phyloP scores from a whole-genome alignment of 2,888 invertebrate species.

The Lasioglossum villosulum region DNA sequence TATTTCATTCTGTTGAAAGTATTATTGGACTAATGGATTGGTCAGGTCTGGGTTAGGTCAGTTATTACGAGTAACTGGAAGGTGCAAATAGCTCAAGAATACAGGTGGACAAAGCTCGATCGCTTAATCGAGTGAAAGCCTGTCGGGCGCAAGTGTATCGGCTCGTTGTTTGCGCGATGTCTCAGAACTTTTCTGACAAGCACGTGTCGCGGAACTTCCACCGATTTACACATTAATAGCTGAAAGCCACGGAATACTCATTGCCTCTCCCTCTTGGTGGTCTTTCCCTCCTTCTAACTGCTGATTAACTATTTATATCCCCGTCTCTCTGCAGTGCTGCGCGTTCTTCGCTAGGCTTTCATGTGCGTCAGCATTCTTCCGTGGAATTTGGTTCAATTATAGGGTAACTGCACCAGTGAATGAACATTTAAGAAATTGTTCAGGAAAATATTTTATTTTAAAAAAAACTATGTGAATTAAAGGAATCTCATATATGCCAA shows the following conservation, averaged over 20 bases:
- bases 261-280: constrained; percentile 37
- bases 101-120: not conserved
- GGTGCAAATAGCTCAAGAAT: not conserved
- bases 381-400: constrained; percentile 2
- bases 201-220: constrained; percentile 28
- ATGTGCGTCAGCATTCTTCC: constrained; percentile 39
- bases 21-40: too few species aligned
- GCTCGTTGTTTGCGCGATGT: constrained; percentile 33
- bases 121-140: not conserved
- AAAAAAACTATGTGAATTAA: too few species aligned
- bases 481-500: too few species aligned
- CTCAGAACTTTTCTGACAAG: constrained; percentile 30
- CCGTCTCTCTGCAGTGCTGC: constrained; percentile 8
- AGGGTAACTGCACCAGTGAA: too few species aligned
- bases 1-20: too few species aligned
- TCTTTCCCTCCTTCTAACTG: constrained; percentile 48
- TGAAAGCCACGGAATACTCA: constrained; percentile 56
- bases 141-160: constrained; percentile 5
- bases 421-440: too few species aligned
- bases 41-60: too few species aligned
- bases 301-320: constrained; percentile 56
- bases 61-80: not conserved
- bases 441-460: too few species aligned
- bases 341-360: constrained; percentile 9
- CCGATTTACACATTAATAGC: constrained; percentile 53